Evolutionary conservation across 2,888 invertebrate genomes (phyloP), one percentile per base, ranked within the genome.

Genomic region (Belgica antarctica): DNA sequence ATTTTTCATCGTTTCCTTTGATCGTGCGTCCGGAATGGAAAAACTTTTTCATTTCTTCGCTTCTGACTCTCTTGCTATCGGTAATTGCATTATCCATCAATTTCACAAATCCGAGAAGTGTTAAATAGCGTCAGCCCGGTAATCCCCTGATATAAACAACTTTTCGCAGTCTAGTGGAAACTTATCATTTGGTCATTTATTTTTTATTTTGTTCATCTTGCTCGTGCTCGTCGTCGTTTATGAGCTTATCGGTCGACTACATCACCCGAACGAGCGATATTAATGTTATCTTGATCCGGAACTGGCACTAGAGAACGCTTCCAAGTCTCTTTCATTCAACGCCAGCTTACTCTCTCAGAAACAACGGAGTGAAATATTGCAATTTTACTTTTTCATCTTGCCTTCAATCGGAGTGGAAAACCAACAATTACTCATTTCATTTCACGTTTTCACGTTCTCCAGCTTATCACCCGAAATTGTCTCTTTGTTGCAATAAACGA

Each of bases 21-120:
- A 52, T n/a, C 22, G 22, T 22, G 52, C 52, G 52, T 52, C 22
- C 19, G 22, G 52, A 22, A 22, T 52, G 22, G 17, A 22, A 31
- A 52, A 52, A 52, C 4, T 52, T 52, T 52, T 52, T 19, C 52
- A 41, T 22, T 7, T 52, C 52, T 52, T 52, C 52, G 52, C 7
- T 52, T 17, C 52, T 52, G 52, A 52, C 52, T 52, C 52, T 17
- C n/a, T n/a, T n/a, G 34, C 46, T 41, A 65, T 65, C 63, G 63
- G 41, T 65, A 65, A 65, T 65, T 65, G 41, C 41, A 65, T 65
- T 65, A 65, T 65, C 63, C 63, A 65, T 65, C 63, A 65, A 41
- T 65, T 65, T 65, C 63, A 46, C 63, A 46, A 65, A 65, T 65
- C 63, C 63, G 8, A 22, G 17, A 41, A 41, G 63, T 41, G 41